Percentiles rank a stretch among this genome's conserved stretches.
phyloP scores from a whole-genome alignment of 1,140 invertebrate species.

The Drosophila truncata region DNA sequence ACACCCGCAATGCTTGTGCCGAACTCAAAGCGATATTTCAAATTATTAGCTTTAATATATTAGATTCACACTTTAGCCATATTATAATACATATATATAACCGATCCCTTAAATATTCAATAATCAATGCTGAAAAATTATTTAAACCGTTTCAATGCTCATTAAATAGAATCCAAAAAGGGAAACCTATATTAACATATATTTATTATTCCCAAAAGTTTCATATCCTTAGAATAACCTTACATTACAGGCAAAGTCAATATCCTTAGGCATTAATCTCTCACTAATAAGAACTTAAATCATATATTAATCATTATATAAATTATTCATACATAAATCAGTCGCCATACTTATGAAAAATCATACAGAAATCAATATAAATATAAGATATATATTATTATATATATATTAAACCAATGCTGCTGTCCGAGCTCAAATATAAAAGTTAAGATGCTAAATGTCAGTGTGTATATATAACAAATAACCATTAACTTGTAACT shows the following conservation, averaged over 20 bases:
- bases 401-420: neutral
- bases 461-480: neutral
- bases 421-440: neutral
- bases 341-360: neutral
- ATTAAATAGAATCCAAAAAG: neutral
- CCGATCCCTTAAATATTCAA: neutral
- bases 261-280: neutral
- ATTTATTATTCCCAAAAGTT: neutral
- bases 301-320: neutral
- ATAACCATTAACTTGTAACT: neutral
- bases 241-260: neutral
- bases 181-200: neutral
- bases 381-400: neutral
- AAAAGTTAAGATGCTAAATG: neutral
- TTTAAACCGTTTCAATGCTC: neutral
- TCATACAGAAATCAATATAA: neutral
- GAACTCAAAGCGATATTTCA: neutral
- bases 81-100: slow-evolving; percentile 1
- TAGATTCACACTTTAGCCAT: neutral
- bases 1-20: neutral
- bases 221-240: neutral
- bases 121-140: neutral
- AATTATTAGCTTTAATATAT: neutral
- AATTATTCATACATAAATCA: neutral
- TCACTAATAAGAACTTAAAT: neutral